phyloP scores from a whole-genome alignment of 2,113 vertebrate genomes.

The Brachypodius melanocephalos region DNA sequence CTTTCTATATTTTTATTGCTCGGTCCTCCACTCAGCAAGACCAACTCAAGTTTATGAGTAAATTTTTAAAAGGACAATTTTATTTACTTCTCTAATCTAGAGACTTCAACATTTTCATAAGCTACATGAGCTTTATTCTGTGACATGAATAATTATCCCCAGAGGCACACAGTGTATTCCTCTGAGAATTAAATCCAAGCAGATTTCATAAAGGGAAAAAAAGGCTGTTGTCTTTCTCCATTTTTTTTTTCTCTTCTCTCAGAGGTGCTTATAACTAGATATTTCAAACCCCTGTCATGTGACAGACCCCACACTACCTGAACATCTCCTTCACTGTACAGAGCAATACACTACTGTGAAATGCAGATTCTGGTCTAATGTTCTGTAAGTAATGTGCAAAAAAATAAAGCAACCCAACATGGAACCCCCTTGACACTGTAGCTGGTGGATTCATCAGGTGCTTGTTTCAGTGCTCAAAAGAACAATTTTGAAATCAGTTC shows the following conservation, averaged over 20 bases:
- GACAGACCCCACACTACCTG: neutral
- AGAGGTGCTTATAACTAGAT: neutral
- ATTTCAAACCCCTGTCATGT: neutral
- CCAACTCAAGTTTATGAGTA: neutral
- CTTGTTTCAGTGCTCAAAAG: neutral
- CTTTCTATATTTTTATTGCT: neutral
- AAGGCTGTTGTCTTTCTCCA: neutral
- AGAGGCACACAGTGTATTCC: neutral
- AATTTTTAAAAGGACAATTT: neutral
- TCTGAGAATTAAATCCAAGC: neutral
- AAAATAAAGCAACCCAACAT: neutral
- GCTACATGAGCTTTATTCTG: neutral
- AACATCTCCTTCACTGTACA: neutral
- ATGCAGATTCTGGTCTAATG: neutral
- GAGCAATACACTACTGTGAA: neutral
- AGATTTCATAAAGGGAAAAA: neutral
- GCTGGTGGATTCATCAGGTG: neutral
- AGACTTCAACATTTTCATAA: neutral
- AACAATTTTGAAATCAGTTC: neutral
- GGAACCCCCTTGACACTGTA: neutral
- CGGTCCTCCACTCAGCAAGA: neutral
- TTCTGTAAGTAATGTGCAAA: neutral
- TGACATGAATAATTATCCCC: neutral
- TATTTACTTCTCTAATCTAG: neutral
- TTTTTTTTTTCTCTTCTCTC: neutral